Base-by-base conservation (phyloP, 2,797 vertebrate species). In the Chelonia mydas region DNA sequence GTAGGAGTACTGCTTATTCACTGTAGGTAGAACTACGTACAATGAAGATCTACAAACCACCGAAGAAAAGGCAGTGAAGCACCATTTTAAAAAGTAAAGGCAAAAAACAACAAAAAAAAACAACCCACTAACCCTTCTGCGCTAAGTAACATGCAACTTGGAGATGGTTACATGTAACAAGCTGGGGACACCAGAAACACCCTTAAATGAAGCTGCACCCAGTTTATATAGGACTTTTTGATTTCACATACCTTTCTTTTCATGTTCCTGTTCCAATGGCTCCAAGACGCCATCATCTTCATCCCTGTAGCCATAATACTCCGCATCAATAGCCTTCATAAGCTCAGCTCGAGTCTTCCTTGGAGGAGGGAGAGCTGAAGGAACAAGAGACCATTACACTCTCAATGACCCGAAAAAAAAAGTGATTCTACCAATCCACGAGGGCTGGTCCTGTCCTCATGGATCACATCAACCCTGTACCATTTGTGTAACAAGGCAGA, bases 301-400 rank as follows among this genome's bases (percentile, higher is more conserved):
- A 54, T 99, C 99, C 76, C 99, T 98, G 98, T 99, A 99, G 13
- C 99, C 99, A 0, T 99, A 99, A 95, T 99, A 99, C 79, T 99
- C 99, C 0, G 99, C 99, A 28, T 99, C 99, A 0, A 99, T 99
- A 0, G 99, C 99, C 91, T 99, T 99, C 99, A 99, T 99, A 9
- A 99, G 98, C 96, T 99, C 99, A 2, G 97, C 99, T n/a, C 99
- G 98, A 0, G 99, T 99, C 95, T 99, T 99, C 92, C 99, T 98
- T 77, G 98, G 98, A 1, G 98, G 99, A 8, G 99, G 99, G n/a
- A 99, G 97, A 6, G 99, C 99, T 99, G 96, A 3, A 95, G 93
- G 68, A 76, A 94, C 82, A 45, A 81, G 92, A 0, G 3, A 19
- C 1, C 28, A 41, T 78, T 77, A 87, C 21, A 72, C 76, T 89